Evolutionary conservation across 2,113 vertebrate genomes (phyloP), one percentile per base, ranked within the genome.

Genomic region (Pelobates fuscus): DNA sequence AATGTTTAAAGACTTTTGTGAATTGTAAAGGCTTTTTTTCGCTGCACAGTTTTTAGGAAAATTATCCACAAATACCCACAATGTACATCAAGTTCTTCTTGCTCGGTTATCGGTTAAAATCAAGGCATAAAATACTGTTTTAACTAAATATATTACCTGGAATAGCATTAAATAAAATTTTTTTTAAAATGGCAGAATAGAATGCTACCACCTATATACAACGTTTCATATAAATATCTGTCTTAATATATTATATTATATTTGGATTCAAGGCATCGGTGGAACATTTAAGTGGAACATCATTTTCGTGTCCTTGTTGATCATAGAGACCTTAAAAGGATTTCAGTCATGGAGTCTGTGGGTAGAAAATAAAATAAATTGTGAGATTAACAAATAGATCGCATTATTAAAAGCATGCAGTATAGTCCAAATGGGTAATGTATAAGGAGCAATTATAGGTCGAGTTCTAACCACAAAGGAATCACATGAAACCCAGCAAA

Each of bases 61-160:
- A 23, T 10, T 20, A 14, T 49, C 44, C 44, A 18, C 17, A 14
- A 17, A 23, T n/a, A n/a, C n/a, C n/a, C n/a, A n/a, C n/a, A n/a
- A n/a, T n/a, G n/a, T n/a, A n/a, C n/a, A n/a, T n/a, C n/a, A n/a
- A n/a, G n/a, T n/a, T n/a, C n/a, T n/a, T n/a, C n/a, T n/a, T n/a
- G n/a, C n/a, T n/a, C n/a, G n/a, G n/a, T n/a, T n/a, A n/a, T n/a
- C n/a, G n/a, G n/a, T n/a, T n/a, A n/a, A n/a, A n/a, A n/a, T n/a
- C n/a, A 57, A 67, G 26, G n/a, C 23, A 46, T 17, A 67, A 52
- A 77, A 77, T 68, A 68, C 73, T 76, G 73, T 52, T 76, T 27
- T 24, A 37, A 67, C 71, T 30, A 66, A 58, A 68, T 60, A 77
- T 68, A 61, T 68, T 30, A 52, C 15, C 60, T 46, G 26, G 11